Conservation (phyloP, 2,113 vertebrate species). For the Choloepus hoffmanni region DNA sequence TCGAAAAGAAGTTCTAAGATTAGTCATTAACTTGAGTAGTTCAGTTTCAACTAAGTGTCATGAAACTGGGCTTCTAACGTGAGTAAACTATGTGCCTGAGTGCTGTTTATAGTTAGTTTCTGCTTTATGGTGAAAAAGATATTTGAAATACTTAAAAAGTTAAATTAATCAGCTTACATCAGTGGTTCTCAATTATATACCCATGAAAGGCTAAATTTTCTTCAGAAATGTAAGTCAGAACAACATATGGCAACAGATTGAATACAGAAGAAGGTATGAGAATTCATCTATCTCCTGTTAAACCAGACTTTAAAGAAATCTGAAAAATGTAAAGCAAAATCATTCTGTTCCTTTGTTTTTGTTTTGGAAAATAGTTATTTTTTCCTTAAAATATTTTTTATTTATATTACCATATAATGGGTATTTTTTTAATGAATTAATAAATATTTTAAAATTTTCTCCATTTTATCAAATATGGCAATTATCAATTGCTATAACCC, state of each 20-base stretch:
- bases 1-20: conserved; percentile 96
- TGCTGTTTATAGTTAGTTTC: neutral
- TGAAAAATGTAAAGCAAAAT: neutral
- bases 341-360: neutral
- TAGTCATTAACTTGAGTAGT: conserved; percentile 98
- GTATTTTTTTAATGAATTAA: neutral
- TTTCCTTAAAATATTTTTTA: conserved; percentile 42
- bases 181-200: neutral
- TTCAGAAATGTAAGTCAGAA: neutral
- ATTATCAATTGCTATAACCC: neutral
- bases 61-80: conserved; percentile 98
- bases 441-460: conserved; percentile 25
- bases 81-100: conserved; percentile 80
- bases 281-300: neutral
- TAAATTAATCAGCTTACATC: neutral
- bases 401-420: neutral
- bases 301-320: neutral
- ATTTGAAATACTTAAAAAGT: conserved; percentile 23
- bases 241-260: neutral
- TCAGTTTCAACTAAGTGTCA: conserved; percentile 99
- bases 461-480: conserved; percentile 10
- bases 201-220: neutral
- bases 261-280: neutral
- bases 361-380: conserved; percentile 35
- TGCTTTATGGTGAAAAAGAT: conserved; percentile 15